Evolutionary conservation across 2,113 vertebrate species (phyloP).

Genomic region (Dasyprocta punctata): DNA sequence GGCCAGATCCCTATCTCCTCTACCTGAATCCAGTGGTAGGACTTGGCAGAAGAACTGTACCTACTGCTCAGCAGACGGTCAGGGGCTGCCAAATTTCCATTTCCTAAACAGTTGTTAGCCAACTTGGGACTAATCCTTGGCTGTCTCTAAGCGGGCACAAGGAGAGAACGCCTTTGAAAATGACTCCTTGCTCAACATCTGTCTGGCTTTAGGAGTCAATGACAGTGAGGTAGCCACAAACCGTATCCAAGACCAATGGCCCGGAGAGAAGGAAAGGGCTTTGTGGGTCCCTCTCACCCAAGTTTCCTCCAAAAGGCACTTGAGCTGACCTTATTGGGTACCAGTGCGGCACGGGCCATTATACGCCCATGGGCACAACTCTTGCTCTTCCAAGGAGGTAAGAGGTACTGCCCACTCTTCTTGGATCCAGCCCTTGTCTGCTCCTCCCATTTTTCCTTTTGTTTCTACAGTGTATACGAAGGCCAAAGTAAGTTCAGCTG

Average conservation of each 20-base stretch:
- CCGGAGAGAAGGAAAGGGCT: conserved; percentile 54
- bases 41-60: neutral
- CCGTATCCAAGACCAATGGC: conserved; percentile 41
- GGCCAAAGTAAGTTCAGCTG: conserved; percentile 45
- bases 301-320: conserved; percentile 79
- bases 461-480: conserved; percentile 65
- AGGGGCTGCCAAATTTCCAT: neutral
- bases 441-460: conserved; percentile 5
- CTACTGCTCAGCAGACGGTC: neutral
- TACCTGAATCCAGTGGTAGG: conserved; percentile 60
- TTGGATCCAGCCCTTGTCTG: conserved; percentile 40
- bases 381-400: conserved; percentile 24
- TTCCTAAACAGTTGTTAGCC: conserved; percentile 31
- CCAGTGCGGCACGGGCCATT: neutral
- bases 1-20: conserved; percentile 43
- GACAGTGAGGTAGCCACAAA: conserved; percentile 77
- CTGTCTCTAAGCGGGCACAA: conserved; percentile 41
- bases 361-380: conserved; percentile 7
- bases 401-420: conserved; percentile 17
- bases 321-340: conserved; percentile 67
- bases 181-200: conserved; percentile 42
- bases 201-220: conserved; percentile 59
- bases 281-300: conserved; percentile 38
- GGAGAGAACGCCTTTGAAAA: conserved; percentile 12
- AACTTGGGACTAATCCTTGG: conserved; percentile 33